Percentiles rank a stretch among this genome's conserved stretches.
These are phyloP conservation scores for Cryptoprocta ferox DNA, from an alignment of 2,797 vertebrate genomes.

Conservation along the genomic window DNA sequence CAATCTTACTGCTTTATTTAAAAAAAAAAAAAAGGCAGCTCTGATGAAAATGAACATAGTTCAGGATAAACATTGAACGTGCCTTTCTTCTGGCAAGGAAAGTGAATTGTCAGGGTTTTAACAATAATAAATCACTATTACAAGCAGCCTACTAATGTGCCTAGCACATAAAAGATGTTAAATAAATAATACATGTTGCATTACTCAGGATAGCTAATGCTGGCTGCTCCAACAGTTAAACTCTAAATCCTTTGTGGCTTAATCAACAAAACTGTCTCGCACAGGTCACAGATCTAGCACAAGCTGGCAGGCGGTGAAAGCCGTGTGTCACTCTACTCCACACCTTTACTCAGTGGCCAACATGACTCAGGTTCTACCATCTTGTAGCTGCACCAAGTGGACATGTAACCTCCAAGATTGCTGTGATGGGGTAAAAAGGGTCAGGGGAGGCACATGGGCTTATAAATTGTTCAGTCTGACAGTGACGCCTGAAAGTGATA, in stretches of 20 bases:
- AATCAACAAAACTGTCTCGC: neutral
- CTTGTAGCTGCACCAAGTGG: neutral
- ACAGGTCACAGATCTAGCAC: neutral
- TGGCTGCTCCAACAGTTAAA: neutral
- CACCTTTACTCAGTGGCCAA: neutral
- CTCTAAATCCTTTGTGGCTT: conserved; percentile 22
- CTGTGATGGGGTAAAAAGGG: neutral
- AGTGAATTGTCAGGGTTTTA: conserved; percentile 25
- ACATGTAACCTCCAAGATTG: neutral
- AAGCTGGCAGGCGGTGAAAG: neutral
- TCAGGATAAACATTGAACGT: conserved; percentile 21
- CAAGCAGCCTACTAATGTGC: neutral
- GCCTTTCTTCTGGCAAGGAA: conserved; percentile 19
- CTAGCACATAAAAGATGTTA: neutral
- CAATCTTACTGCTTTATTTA: neutral
- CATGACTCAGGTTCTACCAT: neutral
- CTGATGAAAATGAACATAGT: neutral
- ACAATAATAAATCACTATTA: neutral
- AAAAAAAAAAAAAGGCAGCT: too few relatives aligned
- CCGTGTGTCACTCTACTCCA: neutral
- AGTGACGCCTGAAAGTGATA: neutral
- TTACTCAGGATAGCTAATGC: neutral
- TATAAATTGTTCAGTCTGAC: neutral
- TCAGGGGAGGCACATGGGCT: neutral
- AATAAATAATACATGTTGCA: neutral